Evolutionary conservation across 2,113 vertebrate genomes (phyloP), one percentile per base, ranked within the genome.

Genomic region (Vidua macroura): DNA sequence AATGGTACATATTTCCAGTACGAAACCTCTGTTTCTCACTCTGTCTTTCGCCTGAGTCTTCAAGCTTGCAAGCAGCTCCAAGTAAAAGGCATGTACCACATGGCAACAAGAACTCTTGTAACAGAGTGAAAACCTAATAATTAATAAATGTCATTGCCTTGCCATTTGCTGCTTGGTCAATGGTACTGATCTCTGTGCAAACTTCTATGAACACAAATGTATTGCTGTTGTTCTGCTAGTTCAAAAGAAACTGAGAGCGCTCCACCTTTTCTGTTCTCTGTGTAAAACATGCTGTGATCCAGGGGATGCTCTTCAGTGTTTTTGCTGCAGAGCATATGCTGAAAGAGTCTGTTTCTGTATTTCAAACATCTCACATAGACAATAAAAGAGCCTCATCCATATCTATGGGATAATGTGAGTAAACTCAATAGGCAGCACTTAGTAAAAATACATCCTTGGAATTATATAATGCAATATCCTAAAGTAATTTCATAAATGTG

Each of bases 361-460:
- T 90, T 88, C 37, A 52, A 80, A 20, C 10, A 37, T 62, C n/a
- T 53, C 55, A 86, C 39, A 60, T 19, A 69, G 64, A 51, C 13
- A 62, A 58, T 46, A 85, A 58, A 94, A 83, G 4, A 46, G 0
- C 7, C 43, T 87, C 21, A 64, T 63, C 35, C 3, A 1, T 90
- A 67, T 81, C 63, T 91, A 16, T 41, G 59, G 74, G 59, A 89
- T 91, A 89, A 91, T 81, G 31, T 81, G 84, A 93, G 88, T 77
- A 83, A 93, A 91, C 69, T 88, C 64, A 91, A 91, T 70, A 95
- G 73, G 64, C 25, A 86, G 28, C 51, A 86, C 55, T 86, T 92
- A 83, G 80, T 86, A 83, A 95, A 87, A 95, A 91, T 78, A 89
- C 46, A 78, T 84, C 56, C 33, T 91, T 85, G 30, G 56, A 92